A percentile compares a stretch with the other conserved stretches of the same genome.
These are phyloP conservation scores for Pantelozetes paolii DNA, from an alignment of 2,888 invertebrate species.

Conservation along the genomic window DNA sequence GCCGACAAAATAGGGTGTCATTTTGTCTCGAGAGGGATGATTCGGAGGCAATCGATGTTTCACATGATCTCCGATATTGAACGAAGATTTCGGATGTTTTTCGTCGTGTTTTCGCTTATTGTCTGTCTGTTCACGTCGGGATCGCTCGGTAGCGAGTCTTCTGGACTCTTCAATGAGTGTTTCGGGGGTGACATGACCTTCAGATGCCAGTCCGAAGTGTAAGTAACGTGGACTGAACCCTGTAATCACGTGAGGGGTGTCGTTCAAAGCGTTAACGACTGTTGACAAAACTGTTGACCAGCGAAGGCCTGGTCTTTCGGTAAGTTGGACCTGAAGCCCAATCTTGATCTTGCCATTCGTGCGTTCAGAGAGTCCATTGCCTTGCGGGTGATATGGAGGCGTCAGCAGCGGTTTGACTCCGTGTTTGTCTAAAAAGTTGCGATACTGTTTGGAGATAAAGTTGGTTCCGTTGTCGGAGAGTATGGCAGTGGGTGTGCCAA, in stretches of 20 bases:
- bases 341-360: background rate
- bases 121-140: background rate
- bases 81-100: background rate
- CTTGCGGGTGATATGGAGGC: background rate
- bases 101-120: background rate
- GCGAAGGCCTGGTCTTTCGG: background rate
- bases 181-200: background rate
- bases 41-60: background rate
- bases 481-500: constrained; percentile 14
- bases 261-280: background rate
- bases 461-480: constrained; percentile 32
- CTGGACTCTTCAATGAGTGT: background rate
- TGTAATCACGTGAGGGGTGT: background rate
- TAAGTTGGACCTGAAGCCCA: background rate
- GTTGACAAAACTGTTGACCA: background rate
- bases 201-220: background rate
- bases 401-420: background rate
- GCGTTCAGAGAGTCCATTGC: constrained; percentile 7
- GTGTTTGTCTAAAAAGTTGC: constrained; percentile 22
- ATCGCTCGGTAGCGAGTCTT: background rate
- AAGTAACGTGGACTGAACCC: background rate
- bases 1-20: background rate
- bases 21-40: background rate
- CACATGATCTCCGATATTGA: background rate
- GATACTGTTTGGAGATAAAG: constrained; percentile 26